Conservation (phyloP, 2,888 invertebrate species). For the Lucinisca nassula region DNA sequence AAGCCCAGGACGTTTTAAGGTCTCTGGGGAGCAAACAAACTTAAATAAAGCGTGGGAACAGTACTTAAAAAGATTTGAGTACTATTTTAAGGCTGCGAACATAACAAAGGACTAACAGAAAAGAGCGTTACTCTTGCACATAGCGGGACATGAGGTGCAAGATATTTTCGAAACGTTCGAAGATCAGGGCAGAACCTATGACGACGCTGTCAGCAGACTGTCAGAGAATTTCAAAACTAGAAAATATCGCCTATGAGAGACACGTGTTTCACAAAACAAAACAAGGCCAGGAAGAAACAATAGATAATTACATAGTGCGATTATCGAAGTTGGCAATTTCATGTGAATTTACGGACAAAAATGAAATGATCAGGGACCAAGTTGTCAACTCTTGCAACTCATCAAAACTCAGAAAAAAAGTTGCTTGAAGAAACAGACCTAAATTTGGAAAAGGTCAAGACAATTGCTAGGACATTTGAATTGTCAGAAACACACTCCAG, state of each 20-base stretch:
- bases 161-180: too few relatives aligned
- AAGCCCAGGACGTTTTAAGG: not conserved
- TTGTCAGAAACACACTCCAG: not conserved
- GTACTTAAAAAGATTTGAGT: not conserved
- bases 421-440: not conserved
- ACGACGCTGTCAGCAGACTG: not conserved
- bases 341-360: not conserved
- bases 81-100: not conserved
- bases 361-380: too few relatives aligned
- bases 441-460: not conserved
- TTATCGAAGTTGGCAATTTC: not conserved
- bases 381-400: not conserved
- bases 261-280: not conserved
- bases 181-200: not conserved
- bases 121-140: too few relatives aligned
- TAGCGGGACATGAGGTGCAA: too few relatives aligned
- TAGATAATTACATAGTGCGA: not conserved
- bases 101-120: too few relatives aligned
- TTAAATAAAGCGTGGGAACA: constrained; percentile 5
- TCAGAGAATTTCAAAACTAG: too few relatives aligned
- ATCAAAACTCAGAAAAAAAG: not conserved
- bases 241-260: not conserved
- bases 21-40: not conserved
- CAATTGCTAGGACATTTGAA: not conserved
- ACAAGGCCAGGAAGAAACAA: not conserved